phyloP scores from a whole-genome alignment of 1,140 invertebrate species.

The Gonioctena quinquepunctata region DNA sequence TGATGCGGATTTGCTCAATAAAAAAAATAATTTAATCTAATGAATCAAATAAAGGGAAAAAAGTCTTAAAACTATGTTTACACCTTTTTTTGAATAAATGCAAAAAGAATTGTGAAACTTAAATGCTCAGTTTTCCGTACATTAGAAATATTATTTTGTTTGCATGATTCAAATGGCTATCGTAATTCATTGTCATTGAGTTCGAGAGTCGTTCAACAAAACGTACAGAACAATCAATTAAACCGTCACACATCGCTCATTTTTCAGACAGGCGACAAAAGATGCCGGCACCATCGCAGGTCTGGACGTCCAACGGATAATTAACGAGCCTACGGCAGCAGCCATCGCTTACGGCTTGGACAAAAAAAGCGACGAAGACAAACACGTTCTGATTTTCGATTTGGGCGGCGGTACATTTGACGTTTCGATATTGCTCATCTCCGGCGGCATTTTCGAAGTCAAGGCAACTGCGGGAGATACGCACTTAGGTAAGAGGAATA shows the following conservation, averaged over 20 bases:
- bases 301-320: slow-evolving; percentile 69
- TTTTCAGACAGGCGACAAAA: slow-evolving; percentile 49
- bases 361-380: slow-evolving; percentile 64
- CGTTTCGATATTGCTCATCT: slow-evolving; percentile 73
- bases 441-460: slow-evolving; percentile 64
- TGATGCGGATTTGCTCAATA: too few relatives aligned
- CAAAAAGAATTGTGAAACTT: too few relatives aligned
- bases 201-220: too few relatives aligned
- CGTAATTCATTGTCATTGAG: too few relatives aligned
- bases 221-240: not conserved
- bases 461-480: slow-evolving; percentile 66
- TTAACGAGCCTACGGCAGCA: slow-evolving; percentile 73
- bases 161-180: too few relatives aligned
- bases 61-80: too few relatives aligned
- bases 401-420: slow-evolving; percentile 65
- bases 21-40: too few relatives aligned
- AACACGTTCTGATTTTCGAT: slow-evolving; percentile 63
- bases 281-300: slow-evolving; percentile 64
- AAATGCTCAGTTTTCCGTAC: too few relatives aligned
- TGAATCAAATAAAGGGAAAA: too few relatives aligned
- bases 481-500: slow-evolving; percentile 62
- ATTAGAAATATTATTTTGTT: too few relatives aligned
- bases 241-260: not conserved
- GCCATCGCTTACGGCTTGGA: slow-evolving; percentile 72
- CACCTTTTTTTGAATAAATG: too few relatives aligned